Evolutionary conservation across 1,140 invertebrate species (phyloP).

Genomic region (Euschistus heros): DNA sequence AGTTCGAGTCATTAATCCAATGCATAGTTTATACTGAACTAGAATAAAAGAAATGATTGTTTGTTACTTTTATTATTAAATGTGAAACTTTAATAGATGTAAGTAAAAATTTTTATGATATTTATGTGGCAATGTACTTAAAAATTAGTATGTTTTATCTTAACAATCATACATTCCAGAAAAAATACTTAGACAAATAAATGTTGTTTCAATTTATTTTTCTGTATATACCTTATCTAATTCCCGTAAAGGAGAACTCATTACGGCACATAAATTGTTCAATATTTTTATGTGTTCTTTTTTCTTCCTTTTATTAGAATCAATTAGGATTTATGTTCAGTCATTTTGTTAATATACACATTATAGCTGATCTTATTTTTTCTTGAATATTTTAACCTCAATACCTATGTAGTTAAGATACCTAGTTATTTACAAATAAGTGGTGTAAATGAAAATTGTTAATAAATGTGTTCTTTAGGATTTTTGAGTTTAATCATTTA

Average conservation of each 20-base stretch:
- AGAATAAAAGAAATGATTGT: no score
- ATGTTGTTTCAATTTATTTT: slow-evolving; percentile 3
- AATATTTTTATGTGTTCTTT: background rate
- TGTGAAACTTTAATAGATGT: no score
- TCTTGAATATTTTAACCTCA: no score
- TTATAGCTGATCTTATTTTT: background rate
- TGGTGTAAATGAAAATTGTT: no score
- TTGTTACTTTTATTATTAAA: no score
- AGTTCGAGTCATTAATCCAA: no score
- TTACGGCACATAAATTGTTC: background rate
- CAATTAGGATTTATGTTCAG: slow-evolving; percentile 3
- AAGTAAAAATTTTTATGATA: background rate
- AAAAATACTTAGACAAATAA: slow-evolving; percentile 1
- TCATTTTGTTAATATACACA: slow-evolving; percentile 13
- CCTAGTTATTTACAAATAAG: no score
- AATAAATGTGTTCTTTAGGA: no score
- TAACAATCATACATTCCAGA: slow-evolving; percentile 11
- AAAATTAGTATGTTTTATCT: slow-evolving; percentile 6
- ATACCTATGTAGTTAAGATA: no score
- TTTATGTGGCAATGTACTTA: slow-evolving; percentile 12
- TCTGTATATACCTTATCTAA: background rate
- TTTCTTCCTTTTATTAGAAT: slow-evolving; percentile 3
- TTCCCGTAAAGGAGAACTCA: background rate
- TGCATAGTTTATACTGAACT: no score
- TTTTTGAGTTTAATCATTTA: no score